Evolutionary conservation across 2,888 invertebrate genomes (phyloP).

Genomic region (Andricus quercusramuli): DNA sequence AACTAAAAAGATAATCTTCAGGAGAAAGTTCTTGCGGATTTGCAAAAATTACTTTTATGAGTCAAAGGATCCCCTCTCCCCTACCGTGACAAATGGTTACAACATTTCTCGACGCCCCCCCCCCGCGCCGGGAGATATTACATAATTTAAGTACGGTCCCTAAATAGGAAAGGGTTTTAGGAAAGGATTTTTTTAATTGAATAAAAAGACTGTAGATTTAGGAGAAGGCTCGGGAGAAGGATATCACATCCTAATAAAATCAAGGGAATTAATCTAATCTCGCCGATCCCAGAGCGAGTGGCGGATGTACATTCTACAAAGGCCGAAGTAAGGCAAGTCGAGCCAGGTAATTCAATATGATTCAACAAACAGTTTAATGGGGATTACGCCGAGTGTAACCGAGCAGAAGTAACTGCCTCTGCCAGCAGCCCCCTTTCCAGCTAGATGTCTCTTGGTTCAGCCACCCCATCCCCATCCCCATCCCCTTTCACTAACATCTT

Average conservation of each 20-base stretch:
- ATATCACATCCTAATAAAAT: slow-evolving; percentile 69
- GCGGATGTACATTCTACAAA: slow-evolving; percentile 62
- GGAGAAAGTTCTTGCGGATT: too few species aligned
- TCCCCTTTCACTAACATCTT: not conserved
- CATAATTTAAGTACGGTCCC: too few species aligned
- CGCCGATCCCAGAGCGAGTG: slow-evolving; percentile 61
- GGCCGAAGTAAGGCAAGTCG: slow-evolving; percentile 58
- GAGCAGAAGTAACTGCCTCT: slow-evolving; percentile 60
- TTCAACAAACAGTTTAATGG: slow-evolving; percentile 73
- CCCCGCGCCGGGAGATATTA: too few species aligned
- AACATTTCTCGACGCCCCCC: too few species aligned
- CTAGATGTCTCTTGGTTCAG: slow-evolving; percentile 16
- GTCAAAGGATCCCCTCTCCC: too few species aligned
- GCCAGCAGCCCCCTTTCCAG: slow-evolving; percentile 40
- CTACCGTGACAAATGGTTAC: too few species aligned
- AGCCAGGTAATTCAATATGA: slow-evolving; percentile 69
- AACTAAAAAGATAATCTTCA: too few species aligned
- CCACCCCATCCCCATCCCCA: not conserved
- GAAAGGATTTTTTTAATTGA: not conserved
- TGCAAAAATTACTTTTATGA: too few species aligned
- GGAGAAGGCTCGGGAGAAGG: not conserved
- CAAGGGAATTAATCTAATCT: slow-evolving; percentile 73
- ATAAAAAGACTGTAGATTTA: not conserved
- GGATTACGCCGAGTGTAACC: slow-evolving; percentile 64
- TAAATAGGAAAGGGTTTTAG: not conserved